A percentile compares a stretch with the other conserved stretches of the same genome.
phyloP scores from a whole-genome alignment of 2,113 vertebrate species.

The Pseudopipra pipra region DNA sequence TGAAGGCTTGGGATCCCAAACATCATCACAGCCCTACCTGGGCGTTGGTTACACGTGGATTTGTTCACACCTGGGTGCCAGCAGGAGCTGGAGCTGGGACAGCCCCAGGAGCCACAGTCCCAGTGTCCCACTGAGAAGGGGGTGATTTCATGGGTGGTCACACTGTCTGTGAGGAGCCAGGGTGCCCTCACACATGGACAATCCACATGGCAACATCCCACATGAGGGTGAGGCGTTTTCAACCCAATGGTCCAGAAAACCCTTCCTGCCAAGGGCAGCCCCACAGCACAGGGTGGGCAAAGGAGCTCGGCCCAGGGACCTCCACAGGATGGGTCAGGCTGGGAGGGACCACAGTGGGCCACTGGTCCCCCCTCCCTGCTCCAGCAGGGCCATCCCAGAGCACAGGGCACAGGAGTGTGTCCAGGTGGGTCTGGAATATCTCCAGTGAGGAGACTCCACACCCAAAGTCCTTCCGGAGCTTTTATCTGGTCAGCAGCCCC shows the following conservation, averaged over 20 bases:
- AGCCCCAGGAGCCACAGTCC: neutral
- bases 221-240: neutral
- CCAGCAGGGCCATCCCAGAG: neutral
- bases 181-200: neutral
- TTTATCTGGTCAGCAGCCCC: neutral
- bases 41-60: neutral
- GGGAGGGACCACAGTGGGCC: neutral
- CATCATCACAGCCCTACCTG: neutral
- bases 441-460: neutral
- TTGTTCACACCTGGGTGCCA: neutral
- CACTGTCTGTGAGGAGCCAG: rapidly evolving
- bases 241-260: neutral
- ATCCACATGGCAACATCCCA: rapidly evolving
- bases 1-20: neutral
- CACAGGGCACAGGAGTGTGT: neutral
- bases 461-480: neutral
- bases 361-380: neutral
- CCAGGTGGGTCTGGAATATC: neutral
- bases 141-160: too few relatives aligned
- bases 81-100: neutral
- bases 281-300: neutral
- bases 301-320: neutral
- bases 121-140: neutral
- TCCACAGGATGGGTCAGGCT: neutral
- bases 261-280: neutral